These are phyloP conservation scores for Selene dorsalis DNA, from an alignment of 2,797 vertebrate species.

Conservation along the genomic window DNA sequence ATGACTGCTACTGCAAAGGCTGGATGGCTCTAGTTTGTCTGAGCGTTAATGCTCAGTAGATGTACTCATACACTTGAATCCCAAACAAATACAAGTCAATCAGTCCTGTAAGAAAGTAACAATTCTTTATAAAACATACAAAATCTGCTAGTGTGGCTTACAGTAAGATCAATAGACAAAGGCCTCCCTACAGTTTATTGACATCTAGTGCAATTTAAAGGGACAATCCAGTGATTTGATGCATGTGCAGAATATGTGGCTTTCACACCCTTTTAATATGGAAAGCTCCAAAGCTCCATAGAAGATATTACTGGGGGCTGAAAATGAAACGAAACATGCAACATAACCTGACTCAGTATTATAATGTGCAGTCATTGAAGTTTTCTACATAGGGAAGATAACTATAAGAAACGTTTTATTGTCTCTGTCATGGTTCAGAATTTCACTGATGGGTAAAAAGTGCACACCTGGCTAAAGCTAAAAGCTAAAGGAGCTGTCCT, in stretches of 20 bases:
- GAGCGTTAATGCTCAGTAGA: conserved; percentile 3
- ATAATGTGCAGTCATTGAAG: not conserved
- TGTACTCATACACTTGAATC: conserved; percentile 24
- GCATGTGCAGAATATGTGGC: not conserved
- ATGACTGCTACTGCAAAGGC: conserved; percentile 35
- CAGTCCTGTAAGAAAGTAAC: conserved; percentile 32
- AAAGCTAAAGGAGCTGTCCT: no score
- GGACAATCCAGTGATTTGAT: conserved; percentile 12
- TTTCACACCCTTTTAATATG: not conserved
- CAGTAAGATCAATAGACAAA: conserved; percentile 11
- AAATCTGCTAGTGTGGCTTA: conserved; percentile 46
- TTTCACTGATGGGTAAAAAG: no score
- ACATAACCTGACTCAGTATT: not conserved
- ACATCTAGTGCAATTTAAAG: conserved; percentile 21
- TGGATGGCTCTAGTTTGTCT: conserved; percentile 39
- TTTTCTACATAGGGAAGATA: not conserved
- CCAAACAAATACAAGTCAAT: conserved; percentile 39
- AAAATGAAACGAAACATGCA: not conserved
- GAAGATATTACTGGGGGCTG: not conserved
- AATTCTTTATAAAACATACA: conserved; percentile 64
- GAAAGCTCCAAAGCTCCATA: not conserved
- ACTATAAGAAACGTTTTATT: not conserved
- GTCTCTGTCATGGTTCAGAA: not conserved
- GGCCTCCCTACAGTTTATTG: conserved; percentile 16
- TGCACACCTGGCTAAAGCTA: no score